Evolutionary conservation across 2,113 vertebrate genomes (phyloP), one percentile per base, ranked within the genome.

Genomic region (Oceanodroma tethys): DNA sequence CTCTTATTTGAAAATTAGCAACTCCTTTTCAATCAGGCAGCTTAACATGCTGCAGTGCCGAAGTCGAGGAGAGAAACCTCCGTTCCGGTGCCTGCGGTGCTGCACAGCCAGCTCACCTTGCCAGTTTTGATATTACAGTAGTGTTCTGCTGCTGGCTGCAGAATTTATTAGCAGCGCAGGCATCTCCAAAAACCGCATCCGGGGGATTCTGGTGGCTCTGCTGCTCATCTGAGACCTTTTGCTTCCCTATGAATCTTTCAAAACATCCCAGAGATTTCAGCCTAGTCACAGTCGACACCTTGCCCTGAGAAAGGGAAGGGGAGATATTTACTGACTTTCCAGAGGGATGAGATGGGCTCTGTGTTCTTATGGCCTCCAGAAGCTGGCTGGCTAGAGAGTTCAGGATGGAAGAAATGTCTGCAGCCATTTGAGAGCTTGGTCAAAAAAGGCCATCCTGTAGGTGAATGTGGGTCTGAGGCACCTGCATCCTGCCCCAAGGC

Each of bases 21-120:
- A 30, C 30, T 81, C 40, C 58, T 80, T 6, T 72, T 79, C 75
- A 52, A 4, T 15, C 29, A 83, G 85, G 66, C 29, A 52, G 43
- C 43, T 68, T 38, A 32, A 75, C 21, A 34, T 7, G 11, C 52
- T 67, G n/a, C 48, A 75, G 48, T 43, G 83, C n/a, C 48, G 59
- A 26, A 30, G 16, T 4, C 4, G 3, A 72, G 66, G 53, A 59
- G 52, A 75, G 50, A 85, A 83, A 47, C 20, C 38, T 81, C 27
- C 2, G 1, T 29, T 11, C 47, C 20, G 23, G 32, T 43, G 62
- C 1, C 13, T 20, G 52, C 0, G 5, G 40, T 48, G 30, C 47
- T 75, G 75, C 2, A 2, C 70, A 68, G 38, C 47, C 63, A 68
- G 20, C 40, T 83, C 62, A 29, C 53, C 29, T 83, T 2, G 1